A percentile compares a stretch with the other conserved stretches of the same genome.
These are phyloP conservation scores for Buphagus erythrorhynchus DNA, from an alignment of 2,797 vertebrate species.

Conservation along the genomic window DNA sequence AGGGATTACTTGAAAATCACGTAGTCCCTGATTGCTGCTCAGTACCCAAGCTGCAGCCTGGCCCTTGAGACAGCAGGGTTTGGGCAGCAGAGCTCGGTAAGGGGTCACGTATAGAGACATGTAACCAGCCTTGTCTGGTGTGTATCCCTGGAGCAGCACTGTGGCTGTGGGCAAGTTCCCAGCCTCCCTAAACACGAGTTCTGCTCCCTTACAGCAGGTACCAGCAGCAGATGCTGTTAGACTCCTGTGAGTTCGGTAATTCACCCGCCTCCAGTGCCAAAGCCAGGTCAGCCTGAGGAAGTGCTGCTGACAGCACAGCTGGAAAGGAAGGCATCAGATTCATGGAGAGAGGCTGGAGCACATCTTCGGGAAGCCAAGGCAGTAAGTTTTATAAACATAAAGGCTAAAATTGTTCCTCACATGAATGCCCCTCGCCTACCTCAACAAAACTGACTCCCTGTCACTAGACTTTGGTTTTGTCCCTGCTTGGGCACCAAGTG, in stretches of 20 bases:
- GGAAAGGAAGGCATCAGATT: neutral
- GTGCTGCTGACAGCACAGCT: neutral
- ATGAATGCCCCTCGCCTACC: neutral
- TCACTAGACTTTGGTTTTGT: neutral
- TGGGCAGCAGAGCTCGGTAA: neutral
- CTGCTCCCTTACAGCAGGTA: neutral
- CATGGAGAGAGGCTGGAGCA: neutral
- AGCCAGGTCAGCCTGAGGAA: neutral
- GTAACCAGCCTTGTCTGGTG: fast-evolving
- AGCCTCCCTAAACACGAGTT: neutral
- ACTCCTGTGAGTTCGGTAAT: fast-evolving
- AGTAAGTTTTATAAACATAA: neutral
- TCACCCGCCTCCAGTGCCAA: neutral
- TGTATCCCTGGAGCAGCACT: neutral
- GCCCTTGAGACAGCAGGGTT: neutral
- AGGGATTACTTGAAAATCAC: neutral
- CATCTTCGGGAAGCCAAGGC: neutral
- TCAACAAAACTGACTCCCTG: neutral
- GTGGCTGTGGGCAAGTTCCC: neutral
- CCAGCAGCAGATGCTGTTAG: neutral
- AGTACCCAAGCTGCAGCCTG: neutral
- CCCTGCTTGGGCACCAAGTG: neutral
- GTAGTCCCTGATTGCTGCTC: neutral
- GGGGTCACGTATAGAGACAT: fast-evolving
- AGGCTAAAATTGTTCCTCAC: neutral